A percentile compares a stretch with the other conserved stretches of the same genome.
These are phyloP conservation scores for Acleris sparsana DNA, from an alignment of 2,888 invertebrate species.

Conservation along the genomic window DNA sequence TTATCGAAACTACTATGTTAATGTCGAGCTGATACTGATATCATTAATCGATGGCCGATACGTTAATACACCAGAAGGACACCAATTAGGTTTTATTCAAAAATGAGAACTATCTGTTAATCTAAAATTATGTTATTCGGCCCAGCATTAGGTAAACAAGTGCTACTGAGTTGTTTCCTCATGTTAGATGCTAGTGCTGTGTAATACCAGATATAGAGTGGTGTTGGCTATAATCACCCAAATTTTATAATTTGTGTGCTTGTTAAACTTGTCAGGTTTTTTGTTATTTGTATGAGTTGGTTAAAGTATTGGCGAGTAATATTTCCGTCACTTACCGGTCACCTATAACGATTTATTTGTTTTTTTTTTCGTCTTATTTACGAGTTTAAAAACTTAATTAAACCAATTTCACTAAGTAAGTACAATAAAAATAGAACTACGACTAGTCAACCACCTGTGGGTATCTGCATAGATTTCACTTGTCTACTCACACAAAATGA, in stretches of 20 bases:
- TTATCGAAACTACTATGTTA: conserved; percentile 77
- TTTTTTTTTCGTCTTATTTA: too few species aligned
- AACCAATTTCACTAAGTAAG: too few species aligned
- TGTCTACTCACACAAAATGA: background rate
- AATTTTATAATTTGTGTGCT: conserved; percentile 11
- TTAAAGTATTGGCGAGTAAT: conserved; percentile 42
- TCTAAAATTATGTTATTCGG: conserved; percentile 66
- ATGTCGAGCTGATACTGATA: conserved; percentile 69
- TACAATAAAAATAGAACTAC: too few species aligned
- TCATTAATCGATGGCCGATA: conserved; percentile 65
- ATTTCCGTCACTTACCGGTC: conserved; percentile 64
- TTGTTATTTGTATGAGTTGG: conserved; percentile 40
- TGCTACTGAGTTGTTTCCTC: conserved; percentile 39
- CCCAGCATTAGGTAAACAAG: conserved; percentile 62
- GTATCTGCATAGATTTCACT: background rate
- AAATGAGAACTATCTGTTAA: conserved; percentile 57
- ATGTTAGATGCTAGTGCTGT: conserved; percentile 56
- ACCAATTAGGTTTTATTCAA: conserved; percentile 64
- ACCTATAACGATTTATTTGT: conserved; percentile 49
- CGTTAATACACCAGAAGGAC: conserved; percentile 74
- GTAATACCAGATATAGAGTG: conserved; percentile 70
- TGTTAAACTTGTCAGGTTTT: conserved; percentile 31
- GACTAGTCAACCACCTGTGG: too few species aligned
- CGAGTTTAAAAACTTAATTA: too few species aligned
- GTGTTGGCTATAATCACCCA: conserved; percentile 53